Evolutionary conservation across 2,888 invertebrate genomes (phyloP).

Genomic region (Schrankia costaestrigalis): DNA sequence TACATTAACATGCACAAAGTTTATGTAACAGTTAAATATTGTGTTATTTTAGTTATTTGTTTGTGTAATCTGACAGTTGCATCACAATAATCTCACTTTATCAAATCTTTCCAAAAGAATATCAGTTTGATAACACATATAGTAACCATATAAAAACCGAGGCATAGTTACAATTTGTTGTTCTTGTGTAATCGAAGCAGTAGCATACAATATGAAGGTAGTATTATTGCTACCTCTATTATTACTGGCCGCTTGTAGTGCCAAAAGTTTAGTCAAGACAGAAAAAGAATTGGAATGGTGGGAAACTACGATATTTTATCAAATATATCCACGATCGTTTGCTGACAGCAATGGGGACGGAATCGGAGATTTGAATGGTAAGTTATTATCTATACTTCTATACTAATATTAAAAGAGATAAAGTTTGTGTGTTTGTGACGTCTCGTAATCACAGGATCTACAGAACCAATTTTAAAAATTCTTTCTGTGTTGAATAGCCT

Average conservation of each 20-base stretch:
- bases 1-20: too few species aligned
- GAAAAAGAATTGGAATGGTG: conserved; percentile 83
- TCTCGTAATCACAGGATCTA: too few species aligned
- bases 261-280: conserved; percentile 33
- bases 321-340: conserved; percentile 89
- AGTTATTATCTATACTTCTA: not conserved
- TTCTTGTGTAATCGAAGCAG: not conserved
- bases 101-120: conserved; percentile 27
- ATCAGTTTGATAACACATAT: conserved; percentile 5
- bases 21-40: too few species aligned
- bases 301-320: conserved; percentile 87
- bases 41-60: too few species aligned
- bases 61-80: too few species aligned
- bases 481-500: too few species aligned
- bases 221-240: conserved; percentile 44
- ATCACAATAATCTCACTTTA: too few species aligned
- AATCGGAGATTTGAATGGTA: conserved; percentile 81
- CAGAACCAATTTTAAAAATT: too few species aligned
- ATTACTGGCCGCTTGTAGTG: conserved; percentile 39
- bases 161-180: conserved; percentile 10
- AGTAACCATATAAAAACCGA: conserved; percentile 32
- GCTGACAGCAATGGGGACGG: conserved; percentile 89
- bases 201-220: conserved; percentile 43
- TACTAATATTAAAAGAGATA: not conserved
- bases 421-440: not conserved